Conservation (phyloP, 2,113 vertebrate genomes). For the Prochilodus magdalenae region DNA sequence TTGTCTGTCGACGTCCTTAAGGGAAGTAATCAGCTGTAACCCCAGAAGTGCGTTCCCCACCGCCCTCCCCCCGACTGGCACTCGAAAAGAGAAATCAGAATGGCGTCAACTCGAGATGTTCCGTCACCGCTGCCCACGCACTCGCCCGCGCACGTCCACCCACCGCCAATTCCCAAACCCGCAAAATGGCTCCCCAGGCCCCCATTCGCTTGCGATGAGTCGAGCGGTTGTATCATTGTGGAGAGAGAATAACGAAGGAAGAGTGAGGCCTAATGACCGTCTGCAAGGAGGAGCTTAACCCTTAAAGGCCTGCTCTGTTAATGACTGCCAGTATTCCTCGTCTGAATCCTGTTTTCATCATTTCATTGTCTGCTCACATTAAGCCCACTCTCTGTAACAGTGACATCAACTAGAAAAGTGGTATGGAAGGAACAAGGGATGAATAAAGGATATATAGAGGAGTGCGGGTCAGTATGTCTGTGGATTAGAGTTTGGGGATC, state of each 20-base stretch:
- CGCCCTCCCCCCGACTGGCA: constrained; percentile 28
- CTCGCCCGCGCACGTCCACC: constrained; percentile 37
- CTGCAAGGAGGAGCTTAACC: background rate
- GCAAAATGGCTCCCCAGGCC: constrained; percentile 22
- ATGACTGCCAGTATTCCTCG: no score
- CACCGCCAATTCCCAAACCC: constrained; percentile 39
- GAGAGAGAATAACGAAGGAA: background rate
- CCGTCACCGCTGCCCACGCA: constrained; percentile 13
- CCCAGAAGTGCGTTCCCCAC: constrained; percentile 45
- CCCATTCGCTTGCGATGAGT: constrained; percentile 5
- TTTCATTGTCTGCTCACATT: no score
- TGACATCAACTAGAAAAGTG: no score
- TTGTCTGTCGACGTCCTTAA: constrained; percentile 43
- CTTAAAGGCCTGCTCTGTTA: background rate
- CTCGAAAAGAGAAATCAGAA: constrained; percentile 49
- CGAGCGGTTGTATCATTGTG: background rate
- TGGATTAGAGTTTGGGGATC: no score
- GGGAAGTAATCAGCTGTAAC: constrained; percentile 50
- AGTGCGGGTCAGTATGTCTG: no score
- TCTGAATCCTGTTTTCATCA: no score
- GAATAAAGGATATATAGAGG: no score
- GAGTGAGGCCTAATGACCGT: background rate
- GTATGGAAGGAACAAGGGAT: no score
- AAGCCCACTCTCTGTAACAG: no score
- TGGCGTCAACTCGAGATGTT: constrained; percentile 33